phyloP scores from a whole-genome alignment of 1,140 invertebrate species.

The Sweltsa coloradensis region DNA sequence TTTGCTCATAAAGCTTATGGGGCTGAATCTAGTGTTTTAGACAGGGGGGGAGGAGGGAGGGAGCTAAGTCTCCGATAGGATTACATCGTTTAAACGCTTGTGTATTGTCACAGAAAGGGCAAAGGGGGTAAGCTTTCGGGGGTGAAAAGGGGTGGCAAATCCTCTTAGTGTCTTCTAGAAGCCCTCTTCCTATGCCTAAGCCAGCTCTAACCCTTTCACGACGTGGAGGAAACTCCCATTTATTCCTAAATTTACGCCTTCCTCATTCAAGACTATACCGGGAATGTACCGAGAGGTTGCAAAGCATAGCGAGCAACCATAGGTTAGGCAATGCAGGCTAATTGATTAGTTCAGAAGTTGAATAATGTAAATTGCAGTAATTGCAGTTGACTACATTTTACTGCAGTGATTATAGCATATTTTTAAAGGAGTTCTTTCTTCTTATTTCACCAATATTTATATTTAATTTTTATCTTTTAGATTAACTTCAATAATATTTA shows the following conservation, averaged over 20 bases:
- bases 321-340: too few species aligned
- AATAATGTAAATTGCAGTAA: too few species aligned
- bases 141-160: conserved; percentile 2
- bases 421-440: too few species aligned
- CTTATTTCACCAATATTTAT: too few species aligned
- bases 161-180: conserved; percentile 9
- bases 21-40: neutral
- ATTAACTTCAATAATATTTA: too few species aligned
- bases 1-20: conserved; percentile 2
- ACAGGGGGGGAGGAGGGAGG: neutral
- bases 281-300: too few species aligned
- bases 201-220: conserved; percentile 10
- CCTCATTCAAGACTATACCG: too few species aligned
- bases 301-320: too few species aligned
- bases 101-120: conserved; percentile 9
- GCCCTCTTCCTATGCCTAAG: conserved; percentile 6
- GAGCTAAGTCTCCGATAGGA: conserved; percentile 6
- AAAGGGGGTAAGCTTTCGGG: conserved; percentile 1
- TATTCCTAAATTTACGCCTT: conserved; percentile 7
- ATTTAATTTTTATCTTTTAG: too few species aligned
- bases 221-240: conserved; percentile 11
- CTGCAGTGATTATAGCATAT: too few species aligned
- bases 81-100: conserved; percentile 12
- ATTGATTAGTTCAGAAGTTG: too few species aligned
- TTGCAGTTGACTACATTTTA: too few species aligned